These are phyloP conservation scores for Palythoa grandiflora DNA, from an alignment of 92 coral and sea anemone genomes.

Conservation along the genomic window DNA sequence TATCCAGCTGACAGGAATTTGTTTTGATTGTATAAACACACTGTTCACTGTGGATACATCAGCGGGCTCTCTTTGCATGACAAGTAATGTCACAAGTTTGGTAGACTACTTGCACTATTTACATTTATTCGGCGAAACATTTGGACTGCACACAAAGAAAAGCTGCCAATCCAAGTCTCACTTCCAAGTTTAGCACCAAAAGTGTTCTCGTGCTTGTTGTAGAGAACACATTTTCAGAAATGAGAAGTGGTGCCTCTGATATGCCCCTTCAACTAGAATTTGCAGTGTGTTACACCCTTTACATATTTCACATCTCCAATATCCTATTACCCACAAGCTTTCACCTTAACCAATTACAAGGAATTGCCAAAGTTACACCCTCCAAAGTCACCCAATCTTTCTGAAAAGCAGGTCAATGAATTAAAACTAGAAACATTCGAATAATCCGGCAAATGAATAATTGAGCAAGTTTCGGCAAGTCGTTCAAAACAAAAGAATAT, in stretches of 20 bases:
- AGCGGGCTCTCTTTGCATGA: conserved; percentile 45
- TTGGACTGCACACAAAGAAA: conserved; percentile 50
- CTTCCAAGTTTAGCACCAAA: neutral
- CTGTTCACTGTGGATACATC: conserved; percentile 62
- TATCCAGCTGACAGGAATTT: too few relatives aligned
- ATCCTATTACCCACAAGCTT: too few relatives aligned
- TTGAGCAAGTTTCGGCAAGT: too few relatives aligned
- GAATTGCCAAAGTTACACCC: conserved; percentile 50
- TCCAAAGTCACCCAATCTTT: too few relatives aligned
- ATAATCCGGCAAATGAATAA: too few relatives aligned
- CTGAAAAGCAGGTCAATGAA: conserved; percentile 17
- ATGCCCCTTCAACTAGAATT: conserved; percentile 49
- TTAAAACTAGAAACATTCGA: conserved; percentile 3
- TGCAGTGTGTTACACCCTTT: conserved; percentile 50
- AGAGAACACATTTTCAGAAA: conserved; percentile 62
- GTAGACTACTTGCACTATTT: neutral
- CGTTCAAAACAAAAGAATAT: too few relatives aligned
- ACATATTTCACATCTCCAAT: neutral
- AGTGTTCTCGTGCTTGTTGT: conserved; percentile 60
- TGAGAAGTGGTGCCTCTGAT: conserved; percentile 65
- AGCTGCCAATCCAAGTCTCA: conserved; percentile 41
- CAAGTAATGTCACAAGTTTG: conserved; percentile 43
- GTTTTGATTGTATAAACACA: conserved; percentile 44
- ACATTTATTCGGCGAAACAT: conserved; percentile 68
- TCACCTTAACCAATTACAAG: conserved; percentile 49